These are phyloP conservation scores for Chrysocyon brachyurus DNA, from an alignment of 2,797 vertebrate species.

Conservation along the genomic window DNA sequence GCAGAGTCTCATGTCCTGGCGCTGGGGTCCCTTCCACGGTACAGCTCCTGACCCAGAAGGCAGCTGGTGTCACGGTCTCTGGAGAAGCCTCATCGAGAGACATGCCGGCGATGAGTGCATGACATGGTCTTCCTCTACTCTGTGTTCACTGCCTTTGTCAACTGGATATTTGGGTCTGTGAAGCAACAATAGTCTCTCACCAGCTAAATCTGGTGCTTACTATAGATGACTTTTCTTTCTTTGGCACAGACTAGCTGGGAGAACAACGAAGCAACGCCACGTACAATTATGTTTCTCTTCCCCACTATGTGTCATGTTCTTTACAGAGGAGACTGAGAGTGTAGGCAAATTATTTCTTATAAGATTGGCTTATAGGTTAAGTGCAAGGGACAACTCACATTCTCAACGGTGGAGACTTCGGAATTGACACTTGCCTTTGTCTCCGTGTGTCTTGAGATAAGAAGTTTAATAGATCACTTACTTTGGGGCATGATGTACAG, in stretches of 20 bases:
- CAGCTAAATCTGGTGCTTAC: neutral
- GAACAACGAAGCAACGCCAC: neutral
- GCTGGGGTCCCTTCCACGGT: neutral
- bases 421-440: neutral
- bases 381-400: neutral
- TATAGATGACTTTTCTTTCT: neutral
- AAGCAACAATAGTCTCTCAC: neutral
- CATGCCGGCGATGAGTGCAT: neutral
- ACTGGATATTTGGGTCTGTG: accelerated
- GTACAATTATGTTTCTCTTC: neutral
- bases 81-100: neutral
- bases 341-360: neutral
- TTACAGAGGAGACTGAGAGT: neutral
- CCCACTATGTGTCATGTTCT: accelerated
- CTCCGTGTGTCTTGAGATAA: neutral
- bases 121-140: neutral
- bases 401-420: neutral
- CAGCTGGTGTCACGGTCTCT: neutral
- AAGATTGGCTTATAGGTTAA: neutral
- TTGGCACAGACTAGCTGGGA: neutral
- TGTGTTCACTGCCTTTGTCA: neutral
- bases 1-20: neutral
- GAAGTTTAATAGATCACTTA: neutral
- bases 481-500: neutral
- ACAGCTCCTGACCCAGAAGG: no score